A percentile compares a stretch with the other conserved stretches of the same genome.
Evolutionary conservation across 2,797 vertebrate genomes (phyloP).

Genomic region (Lates japonicus): DNA sequence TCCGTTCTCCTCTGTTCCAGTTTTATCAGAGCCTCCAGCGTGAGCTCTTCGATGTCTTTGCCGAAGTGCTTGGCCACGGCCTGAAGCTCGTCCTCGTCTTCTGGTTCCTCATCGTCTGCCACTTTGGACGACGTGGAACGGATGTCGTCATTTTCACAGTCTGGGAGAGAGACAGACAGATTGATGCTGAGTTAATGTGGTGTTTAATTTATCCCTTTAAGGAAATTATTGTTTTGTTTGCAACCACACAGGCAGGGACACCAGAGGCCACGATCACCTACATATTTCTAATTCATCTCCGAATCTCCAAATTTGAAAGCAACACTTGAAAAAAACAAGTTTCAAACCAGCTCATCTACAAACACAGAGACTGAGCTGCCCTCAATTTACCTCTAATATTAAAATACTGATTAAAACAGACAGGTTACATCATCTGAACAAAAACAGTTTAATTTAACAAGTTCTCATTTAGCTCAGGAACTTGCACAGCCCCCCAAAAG

Average conservation of each 20-base stretch:
- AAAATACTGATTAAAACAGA: too few relatives aligned
- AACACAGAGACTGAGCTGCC: too few relatives aligned
- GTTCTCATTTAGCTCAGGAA: too few relatives aligned
- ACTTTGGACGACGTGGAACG: constrained; percentile 68
- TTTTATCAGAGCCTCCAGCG: constrained; percentile 78
- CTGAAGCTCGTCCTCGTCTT: constrained; percentile 91
- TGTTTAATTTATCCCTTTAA: not conserved
- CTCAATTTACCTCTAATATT: too few relatives aligned
- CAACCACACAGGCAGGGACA: not conserved
- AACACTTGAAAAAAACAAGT: too few relatives aligned
- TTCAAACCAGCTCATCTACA: too few relatives aligned
- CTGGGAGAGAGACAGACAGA: constrained; percentile 64
- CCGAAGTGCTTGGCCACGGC: constrained; percentile 93
- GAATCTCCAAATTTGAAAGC: too few relatives aligned
- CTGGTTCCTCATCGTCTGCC: constrained; percentile 73
- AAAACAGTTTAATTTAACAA: too few relatives aligned
- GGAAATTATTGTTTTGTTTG: not conserved
- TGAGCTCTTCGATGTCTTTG: constrained; percentile 86
- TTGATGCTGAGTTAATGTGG: not conserved
- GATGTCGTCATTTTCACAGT: constrained; percentile 58
- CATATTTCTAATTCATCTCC: not conserved
- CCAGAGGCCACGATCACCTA: not conserved
- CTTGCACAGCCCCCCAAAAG: too few relatives aligned
- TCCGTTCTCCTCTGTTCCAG: constrained; percentile 70
- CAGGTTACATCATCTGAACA: too few relatives aligned